Percentiles rank a stretch among this genome's conserved stretches.
Evolutionary conservation across 2,797 vertebrate genomes (phyloP).

Genomic region (Enteromius argenteus): DNA sequence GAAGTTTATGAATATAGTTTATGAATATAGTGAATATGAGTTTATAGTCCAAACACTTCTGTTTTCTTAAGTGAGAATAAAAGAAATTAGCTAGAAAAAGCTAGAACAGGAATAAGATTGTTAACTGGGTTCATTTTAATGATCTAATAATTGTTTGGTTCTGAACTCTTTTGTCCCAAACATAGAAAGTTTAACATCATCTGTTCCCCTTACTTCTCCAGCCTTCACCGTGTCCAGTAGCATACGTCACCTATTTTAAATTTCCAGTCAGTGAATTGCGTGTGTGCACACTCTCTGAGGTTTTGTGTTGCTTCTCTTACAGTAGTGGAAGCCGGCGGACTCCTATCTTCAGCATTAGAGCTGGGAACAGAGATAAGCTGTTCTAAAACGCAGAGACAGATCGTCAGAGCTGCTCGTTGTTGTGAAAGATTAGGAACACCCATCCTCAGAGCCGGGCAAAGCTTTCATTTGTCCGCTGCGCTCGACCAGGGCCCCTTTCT

Average conservation of each 20-base stretch:
- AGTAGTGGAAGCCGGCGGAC: constrained; percentile 39
- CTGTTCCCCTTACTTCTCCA: background rate
- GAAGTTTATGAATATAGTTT: background rate
- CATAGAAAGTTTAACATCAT: background rate
- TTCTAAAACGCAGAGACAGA: constrained; percentile 56
- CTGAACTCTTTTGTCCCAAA: background rate
- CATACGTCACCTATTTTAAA: background rate
- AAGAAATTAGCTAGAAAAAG: too few species aligned
- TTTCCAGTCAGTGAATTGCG: constrained; percentile 5
- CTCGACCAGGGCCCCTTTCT: constrained; percentile 54
- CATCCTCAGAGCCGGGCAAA: constrained; percentile 45
- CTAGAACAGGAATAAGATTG: too few species aligned
- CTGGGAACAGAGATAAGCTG: constrained; percentile 62
- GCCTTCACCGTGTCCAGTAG: background rate
- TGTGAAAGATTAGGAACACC: constrained; percentile 57
- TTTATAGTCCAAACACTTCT: too few species aligned
- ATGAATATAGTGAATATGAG: too few species aligned
- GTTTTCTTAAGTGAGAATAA: too few species aligned
- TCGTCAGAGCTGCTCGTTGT: constrained; percentile 39
- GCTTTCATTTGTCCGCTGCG: constrained; percentile 51
- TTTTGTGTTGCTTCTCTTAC: constrained; percentile 36
- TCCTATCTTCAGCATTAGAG: constrained; percentile 61
- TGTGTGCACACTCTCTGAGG: constrained; percentile 29
- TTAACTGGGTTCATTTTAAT: background rate
- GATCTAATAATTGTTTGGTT: background rate